A percentile compares a stretch with the other conserved stretches of the same genome.
phyloP scores from a whole-genome alignment of 2,888 invertebrate species.

The Odontocolon sp. region DNA sequence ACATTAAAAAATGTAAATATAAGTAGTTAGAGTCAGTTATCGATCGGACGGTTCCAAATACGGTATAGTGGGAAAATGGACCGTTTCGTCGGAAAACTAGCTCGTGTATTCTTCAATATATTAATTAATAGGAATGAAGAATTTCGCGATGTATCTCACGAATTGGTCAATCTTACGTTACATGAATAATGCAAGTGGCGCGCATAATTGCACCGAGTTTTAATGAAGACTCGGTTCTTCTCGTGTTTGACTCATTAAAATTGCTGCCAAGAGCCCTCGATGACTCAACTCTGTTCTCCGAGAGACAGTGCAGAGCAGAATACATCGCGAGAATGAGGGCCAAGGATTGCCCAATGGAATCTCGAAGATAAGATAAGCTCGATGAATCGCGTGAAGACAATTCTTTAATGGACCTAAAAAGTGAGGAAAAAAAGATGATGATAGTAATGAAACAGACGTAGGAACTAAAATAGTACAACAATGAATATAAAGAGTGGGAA shows the following conservation, averaged over 20 bases:
- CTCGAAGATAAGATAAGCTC: conserved; percentile 46
- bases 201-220: conserved; percentile 44
- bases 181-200: conserved; percentile 28
- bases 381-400: conserved; percentile 21
- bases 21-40: neutral
- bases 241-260: conserved; percentile 49
- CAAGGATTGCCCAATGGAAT: conserved; percentile 36
- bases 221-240: conserved; percentile 45
- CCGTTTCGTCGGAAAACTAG: no score
- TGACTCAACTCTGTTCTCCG: conserved; percentile 39
- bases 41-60: neutral
- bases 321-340: conserved; percentile 61
- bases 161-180: conserved; percentile 28
- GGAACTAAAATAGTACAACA: neutral
- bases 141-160: conserved; percentile 29
- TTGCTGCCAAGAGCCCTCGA: conserved; percentile 9
- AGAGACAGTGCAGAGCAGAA: conserved; percentile 9
- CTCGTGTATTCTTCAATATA: neutral
- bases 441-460: neutral
- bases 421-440: conserved; percentile 25
- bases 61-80: no score
- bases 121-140: conserved; percentile 11
- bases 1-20: no score
- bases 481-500: conserved; percentile 6
- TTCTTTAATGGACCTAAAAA: conserved; percentile 16